Evolutionary conservation across 2,888 invertebrate species (phyloP), one percentile per base, ranked within the genome.

Genomic region (Eueremaeus valkanovi): DNA sequence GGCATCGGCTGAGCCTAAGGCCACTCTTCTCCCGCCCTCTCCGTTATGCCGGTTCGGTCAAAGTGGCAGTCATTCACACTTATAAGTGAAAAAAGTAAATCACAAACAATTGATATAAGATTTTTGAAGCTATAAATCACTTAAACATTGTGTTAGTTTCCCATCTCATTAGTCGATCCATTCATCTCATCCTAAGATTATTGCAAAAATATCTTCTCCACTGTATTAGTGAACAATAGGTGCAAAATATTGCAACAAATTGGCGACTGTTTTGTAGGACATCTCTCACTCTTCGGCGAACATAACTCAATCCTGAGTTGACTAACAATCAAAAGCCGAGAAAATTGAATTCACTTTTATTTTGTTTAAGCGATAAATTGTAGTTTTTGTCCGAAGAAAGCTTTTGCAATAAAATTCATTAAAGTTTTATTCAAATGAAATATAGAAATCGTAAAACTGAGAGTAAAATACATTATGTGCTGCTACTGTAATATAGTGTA

Each of bases 41-140:
- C n/a, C 66, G 66, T 66, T 66, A 66, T 66, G 36, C 36, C 66
- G 66, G 36, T 66, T 6, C 66, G 21, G 66, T 66, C 66, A 66
- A 66, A 66, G 66, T 66, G 21, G 21, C 36, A 36, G 36, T 36
- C n/a, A 36, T 66, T 66, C 18, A 66, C 66, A 66, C 66, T 66
- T 66, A 66, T 66, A 66, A 36, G 66, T 36, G 66, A 66, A 66
- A n/a, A n/a, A 66, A 66, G 66, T 66, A 66, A 66, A 66, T 66
- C 66, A 66, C 66, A 36, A 36, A 40, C 66, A 66, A 36, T 66
- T 36, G 36, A n/a, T 18, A 36, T 33, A 66, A 36, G 18, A 36
- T 66, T 58, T 66, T 33, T n/a, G 31, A 66, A n/a, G 3, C 18
- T 36, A 66, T 66, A 66, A 66, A 66, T 66, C 66, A 66, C 66